These are phyloP conservation scores for Drosophila virilis DNA, from an alignment of 1,140 invertebrate species.

Conservation along the genomic window DNA sequence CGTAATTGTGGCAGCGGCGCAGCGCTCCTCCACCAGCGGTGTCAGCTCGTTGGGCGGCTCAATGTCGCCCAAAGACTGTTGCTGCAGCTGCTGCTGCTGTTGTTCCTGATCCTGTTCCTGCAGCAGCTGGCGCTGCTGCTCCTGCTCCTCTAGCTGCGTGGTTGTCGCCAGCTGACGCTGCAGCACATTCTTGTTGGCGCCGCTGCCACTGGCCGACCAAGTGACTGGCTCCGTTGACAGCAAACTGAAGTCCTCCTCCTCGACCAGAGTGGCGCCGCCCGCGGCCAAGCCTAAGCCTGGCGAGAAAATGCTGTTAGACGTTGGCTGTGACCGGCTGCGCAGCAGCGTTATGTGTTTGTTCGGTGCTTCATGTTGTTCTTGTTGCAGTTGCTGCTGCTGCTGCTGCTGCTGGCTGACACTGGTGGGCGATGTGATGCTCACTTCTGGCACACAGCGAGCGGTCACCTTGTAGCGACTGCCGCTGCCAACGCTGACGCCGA, in stretches of 20 bases:
- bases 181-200: constrained; percentile 64
- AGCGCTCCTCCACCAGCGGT: constrained; percentile 64
- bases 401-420: constrained; percentile 39
- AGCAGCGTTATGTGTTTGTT: constrained; percentile 73
- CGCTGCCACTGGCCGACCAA: constrained; percentile 55
- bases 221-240: constrained; percentile 40
- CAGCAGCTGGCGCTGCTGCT: constrained; percentile 28
- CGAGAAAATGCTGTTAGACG: constrained; percentile 84
- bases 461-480: constrained; percentile 83
- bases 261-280: constrained; percentile 75
- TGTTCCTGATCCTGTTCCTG: constrained; percentile 36
- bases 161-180: constrained; percentile 72
- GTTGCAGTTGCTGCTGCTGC: constrained; percentile 39
- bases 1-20: constrained; percentile 36
- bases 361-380: constrained; percentile 57
- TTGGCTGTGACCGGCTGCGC: constrained; percentile 73
- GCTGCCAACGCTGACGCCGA: constrained; percentile 66
- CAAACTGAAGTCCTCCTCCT: constrained; percentile 82
- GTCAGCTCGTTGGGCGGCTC: constrained; percentile 69
- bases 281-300: constrained; percentile 64
- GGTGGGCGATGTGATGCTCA: constrained; percentile 83
- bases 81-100: constrained; percentile 30
- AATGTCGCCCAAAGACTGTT: constrained; percentile 17
- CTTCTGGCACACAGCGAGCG: constrained; percentile 81
- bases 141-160: constrained; percentile 59